Conservation (phyloP, 1,140 invertebrate species). For the Bradynema listronoti region DNA sequence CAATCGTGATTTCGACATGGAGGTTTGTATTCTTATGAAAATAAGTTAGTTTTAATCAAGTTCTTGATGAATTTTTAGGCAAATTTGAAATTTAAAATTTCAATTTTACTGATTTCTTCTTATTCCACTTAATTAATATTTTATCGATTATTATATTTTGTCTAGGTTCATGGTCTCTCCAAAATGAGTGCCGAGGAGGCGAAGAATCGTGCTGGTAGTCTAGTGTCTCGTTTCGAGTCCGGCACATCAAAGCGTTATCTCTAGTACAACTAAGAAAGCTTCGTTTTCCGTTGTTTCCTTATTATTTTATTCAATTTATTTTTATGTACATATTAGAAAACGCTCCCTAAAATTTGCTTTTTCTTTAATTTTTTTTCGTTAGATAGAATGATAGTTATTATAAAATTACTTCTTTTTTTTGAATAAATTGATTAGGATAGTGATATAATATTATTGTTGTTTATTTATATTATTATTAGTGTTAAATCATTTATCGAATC, state of each 20-base stretch:
- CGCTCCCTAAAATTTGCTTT: too few species aligned
- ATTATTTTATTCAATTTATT: too few species aligned
- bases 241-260: slow-evolving; percentile 10
- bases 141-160: background rate
- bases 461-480: too few species aligned
- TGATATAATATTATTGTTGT: too few species aligned
- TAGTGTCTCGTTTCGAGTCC: slow-evolving; percentile 7
- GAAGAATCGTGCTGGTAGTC: slow-evolving; percentile 3
- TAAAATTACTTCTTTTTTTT: too few species aligned
- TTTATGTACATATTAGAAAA: too few species aligned
- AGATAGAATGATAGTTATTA: too few species aligned
- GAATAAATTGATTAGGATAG: too few species aligned
- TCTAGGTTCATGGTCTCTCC: slow-evolving; percentile 8
- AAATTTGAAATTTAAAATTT: background rate
- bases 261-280: too few species aligned
- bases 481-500: too few species aligned
- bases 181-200: slow-evolving; percentile 8
- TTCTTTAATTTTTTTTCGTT: too few species aligned
- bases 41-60: background rate
- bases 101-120: background rate
- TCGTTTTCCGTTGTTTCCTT: too few species aligned
- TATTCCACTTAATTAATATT: background rate
- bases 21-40: slow-evolving; percentile 11
- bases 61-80: background rate
- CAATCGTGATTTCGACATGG: slow-evolving; percentile 34